Evolutionary conservation across 2,797 vertebrate genomes (phyloP).

Genomic region (Sebastes matsubarae): DNA sequence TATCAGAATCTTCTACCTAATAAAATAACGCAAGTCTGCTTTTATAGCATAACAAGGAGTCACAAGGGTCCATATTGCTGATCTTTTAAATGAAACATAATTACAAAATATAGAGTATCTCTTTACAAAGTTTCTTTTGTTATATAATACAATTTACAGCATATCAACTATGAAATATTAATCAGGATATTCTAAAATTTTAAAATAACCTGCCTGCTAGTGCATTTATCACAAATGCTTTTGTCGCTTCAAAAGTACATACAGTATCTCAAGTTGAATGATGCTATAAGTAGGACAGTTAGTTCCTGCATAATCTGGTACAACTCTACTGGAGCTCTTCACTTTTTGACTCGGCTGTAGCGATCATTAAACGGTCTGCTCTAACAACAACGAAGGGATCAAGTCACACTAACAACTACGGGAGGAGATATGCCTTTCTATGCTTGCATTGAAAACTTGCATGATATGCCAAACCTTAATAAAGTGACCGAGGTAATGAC

Average conservation of each 20-base stretch:
- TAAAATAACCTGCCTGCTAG: slow-evolving; percentile 93
- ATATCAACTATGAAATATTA: slow-evolving; percentile 92
- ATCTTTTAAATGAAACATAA: slow-evolving; percentile 93
- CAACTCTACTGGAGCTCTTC: slow-evolving; percentile 67
- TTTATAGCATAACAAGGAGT: slow-evolving; percentile 85
- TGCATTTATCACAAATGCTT: slow-evolving; percentile 87
- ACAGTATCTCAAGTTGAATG: slow-evolving; percentile 79
- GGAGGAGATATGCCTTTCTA: slow-evolving; percentile 85
- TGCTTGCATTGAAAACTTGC: slow-evolving; percentile 87
- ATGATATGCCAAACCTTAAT: slow-evolving; percentile 90
- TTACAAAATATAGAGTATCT: slow-evolving; percentile 99
- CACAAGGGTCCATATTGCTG: slow-evolving; percentile 98
- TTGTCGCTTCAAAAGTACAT: slow-evolving; percentile 88
- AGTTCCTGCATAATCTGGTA: slow-evolving; percentile 89
- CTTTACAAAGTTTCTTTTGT: slow-evolving; percentile 93
- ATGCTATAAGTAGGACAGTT: slow-evolving; percentile 80
- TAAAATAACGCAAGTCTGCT: slow-evolving; percentile 85
- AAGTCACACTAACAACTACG: slow-evolving; percentile 65
- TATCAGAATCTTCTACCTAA: slow-evolving; percentile 83
- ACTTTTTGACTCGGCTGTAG: slow-evolving; percentile 59
- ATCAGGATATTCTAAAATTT: slow-evolving; percentile 90
- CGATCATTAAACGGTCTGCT: slow-evolving; percentile 41
- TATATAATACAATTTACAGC: slow-evolving; percentile 98
- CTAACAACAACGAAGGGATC: slow-evolving; percentile 53
- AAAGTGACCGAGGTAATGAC: slow-evolving; percentile 94